A percentile compares a stretch with the other conserved stretches of the same genome.
These are phyloP conservation scores for Celastrina argiolus DNA, from an alignment of 2,888 invertebrate genomes.

Conservation along the genomic window DNA sequence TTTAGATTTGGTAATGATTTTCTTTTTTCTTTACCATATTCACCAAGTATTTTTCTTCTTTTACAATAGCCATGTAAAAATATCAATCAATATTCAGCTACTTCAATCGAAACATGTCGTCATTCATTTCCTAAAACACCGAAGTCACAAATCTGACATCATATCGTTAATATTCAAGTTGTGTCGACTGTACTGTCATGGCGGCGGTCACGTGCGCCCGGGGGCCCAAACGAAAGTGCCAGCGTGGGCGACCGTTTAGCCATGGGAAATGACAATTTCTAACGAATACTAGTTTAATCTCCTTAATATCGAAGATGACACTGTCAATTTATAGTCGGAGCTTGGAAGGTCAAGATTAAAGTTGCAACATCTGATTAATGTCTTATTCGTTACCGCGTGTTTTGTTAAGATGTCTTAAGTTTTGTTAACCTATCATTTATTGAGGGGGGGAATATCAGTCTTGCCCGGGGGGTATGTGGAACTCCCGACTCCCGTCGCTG, in stretches of 20 bases:
- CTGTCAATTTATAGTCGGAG: neutral
- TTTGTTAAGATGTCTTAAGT: no score
- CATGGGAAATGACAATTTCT: neutral
- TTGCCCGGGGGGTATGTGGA: no score
- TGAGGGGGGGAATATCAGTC: no score
- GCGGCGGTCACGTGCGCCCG: slow-evolving; percentile 59
- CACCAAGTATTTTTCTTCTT: no score
- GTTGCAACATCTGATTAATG: no score
- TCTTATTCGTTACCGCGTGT: no score
- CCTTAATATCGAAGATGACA: neutral
- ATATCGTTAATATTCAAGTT: slow-evolving; percentile 7
- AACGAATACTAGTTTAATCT: no score
- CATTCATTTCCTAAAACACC: neutral
- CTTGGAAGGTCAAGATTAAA: neutral
- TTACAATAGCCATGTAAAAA: neutral
- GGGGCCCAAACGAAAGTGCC: slow-evolving; percentile 66
- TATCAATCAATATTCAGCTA: neutral
- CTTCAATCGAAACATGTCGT: neutral
- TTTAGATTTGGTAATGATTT: no score
- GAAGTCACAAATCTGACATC: neutral
- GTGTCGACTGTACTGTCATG: slow-evolving; percentile 39
- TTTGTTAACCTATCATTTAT: no score
- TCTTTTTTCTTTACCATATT: no score
- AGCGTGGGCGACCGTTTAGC: slow-evolving; percentile 57
- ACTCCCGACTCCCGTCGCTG: no score